phyloP scores from a whole-genome alignment of 64 coral and sea anemone genomes.

The Stylophora pistillata region DNA sequence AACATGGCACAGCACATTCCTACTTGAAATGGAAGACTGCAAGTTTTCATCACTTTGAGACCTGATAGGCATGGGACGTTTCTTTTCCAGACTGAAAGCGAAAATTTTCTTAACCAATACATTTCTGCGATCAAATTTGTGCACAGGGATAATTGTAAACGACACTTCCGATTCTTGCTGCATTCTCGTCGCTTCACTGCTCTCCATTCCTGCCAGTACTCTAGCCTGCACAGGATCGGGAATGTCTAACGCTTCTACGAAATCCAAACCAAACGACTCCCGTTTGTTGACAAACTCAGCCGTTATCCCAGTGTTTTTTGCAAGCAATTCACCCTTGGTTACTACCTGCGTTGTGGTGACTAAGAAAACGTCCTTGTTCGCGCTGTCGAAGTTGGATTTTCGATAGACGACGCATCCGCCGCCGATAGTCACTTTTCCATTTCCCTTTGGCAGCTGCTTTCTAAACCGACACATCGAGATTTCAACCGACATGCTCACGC shows the following conservation, averaged over 20 bases:
- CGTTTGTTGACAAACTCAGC: background rate
- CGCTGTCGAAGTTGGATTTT: background rate
- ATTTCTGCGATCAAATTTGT: background rate
- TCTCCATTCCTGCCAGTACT: constrained; percentile 9
- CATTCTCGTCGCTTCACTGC: background rate
- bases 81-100: background rate
- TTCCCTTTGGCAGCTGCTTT: background rate
- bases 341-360: constrained; percentile 35
- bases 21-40: background rate
- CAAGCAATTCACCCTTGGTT: background rate
- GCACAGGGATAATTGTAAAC: background rate
- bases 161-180: background rate
- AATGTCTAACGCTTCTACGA: background rate
- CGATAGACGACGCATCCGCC: constrained; percentile 7
- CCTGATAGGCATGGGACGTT: background rate
- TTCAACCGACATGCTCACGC: background rate
- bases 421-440: background rate
- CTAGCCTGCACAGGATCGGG: background rate
- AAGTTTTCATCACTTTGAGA: constrained; percentile 1
- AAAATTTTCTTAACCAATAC: background rate
- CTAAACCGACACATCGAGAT: background rate
- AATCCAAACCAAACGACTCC: background rate
- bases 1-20: constrained; percentile 19
- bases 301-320: background rate
- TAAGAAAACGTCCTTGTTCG: background rate